Evolutionary conservation across 2,797 vertebrate genomes (phyloP), one percentile per base, ranked within the genome.

Genomic region (Pseudochirops corinnae): DNA sequence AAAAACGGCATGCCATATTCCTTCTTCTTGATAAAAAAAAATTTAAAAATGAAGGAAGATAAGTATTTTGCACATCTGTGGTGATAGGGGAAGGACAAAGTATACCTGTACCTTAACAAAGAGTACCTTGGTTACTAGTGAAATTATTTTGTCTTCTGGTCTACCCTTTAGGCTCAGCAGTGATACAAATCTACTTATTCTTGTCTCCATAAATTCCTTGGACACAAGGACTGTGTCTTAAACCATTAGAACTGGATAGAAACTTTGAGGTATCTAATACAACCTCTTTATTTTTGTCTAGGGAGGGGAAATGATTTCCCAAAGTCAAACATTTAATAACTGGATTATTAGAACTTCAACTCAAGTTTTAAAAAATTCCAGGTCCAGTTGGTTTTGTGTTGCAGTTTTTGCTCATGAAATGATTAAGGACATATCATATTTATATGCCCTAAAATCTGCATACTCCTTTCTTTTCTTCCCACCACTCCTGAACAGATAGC

Each of bases 121-220:
- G 29, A 31, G 57, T 58, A 58, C 55, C 95, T 33, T 56, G 50
- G 95, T 95, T 93, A 96, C 93, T 60, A 28, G 74, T 91, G 92
- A 94, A 96, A 96, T 96, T 94, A 93, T 92, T 97, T 94, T 90
- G 56, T 93, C 91, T 91, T 50, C 58, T 93, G 91, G 56, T 60
- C 87, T 93, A 52, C 74, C 90, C 93, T 94, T 60, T 92, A 31
- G 92, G 90, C 53, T 56, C 13, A 58, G 94, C 74, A 62, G 3
- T 28, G 28, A 92, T 93, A 57, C 28, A 55, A 53, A 67, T 92
- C 92, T 93, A 92, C 10, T 60, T 94, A 82, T 91, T 67, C 91
- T 95, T 26, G 16, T 53, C 55, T 50, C 82, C 31, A 90, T 39
- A 28, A 55, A 24, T 58, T 96, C 95, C 53, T 92, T 93, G 53